These are phyloP conservation scores for Hycleus cichorii DNA, from an alignment of 1,140 invertebrate genomes.

Conservation along the genomic window DNA sequence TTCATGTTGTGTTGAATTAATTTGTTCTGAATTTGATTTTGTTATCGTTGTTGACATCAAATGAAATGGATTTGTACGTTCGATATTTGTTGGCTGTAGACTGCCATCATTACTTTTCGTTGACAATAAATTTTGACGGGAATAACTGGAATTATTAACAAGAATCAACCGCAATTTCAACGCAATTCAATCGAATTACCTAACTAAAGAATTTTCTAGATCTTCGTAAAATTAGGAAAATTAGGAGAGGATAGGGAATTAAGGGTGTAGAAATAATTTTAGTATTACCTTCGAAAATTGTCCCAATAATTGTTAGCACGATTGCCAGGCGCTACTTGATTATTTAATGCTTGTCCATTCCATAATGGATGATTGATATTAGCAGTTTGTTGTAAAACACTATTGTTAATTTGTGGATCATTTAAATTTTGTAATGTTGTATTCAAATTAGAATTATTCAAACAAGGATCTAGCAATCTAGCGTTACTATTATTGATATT, in stretches of 20 bases:
- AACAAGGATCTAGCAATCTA: slow-evolving; percentile 28
- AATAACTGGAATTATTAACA: slow-evolving; percentile 55
- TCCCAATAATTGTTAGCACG: slow-evolving; percentile 88
- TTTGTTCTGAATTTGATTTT: slow-evolving; percentile 35
- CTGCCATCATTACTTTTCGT: slow-evolving; percentile 56
- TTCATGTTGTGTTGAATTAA: slow-evolving; percentile 24
- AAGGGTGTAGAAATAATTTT: neutral
- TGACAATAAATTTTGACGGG: slow-evolving; percentile 77
- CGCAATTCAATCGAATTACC: too few species aligned
- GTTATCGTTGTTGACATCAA: slow-evolving; percentile 28
- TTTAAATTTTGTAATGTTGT: neutral
- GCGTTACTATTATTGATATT: slow-evolving; percentile 20
- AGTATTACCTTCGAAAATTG: slow-evolving; percentile 74
- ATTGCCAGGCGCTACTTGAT: slow-evolving; percentile 80
- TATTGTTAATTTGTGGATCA: slow-evolving; percentile 26
- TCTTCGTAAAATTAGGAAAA: too few species aligned
- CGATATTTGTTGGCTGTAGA: slow-evolving; percentile 21
- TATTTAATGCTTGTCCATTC: slow-evolving; percentile 59
- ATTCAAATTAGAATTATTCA: slow-evolving; percentile 26
- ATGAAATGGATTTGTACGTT: slow-evolving; percentile 29
- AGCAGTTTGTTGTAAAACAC: slow-evolving; percentile 24
- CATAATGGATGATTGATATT: slow-evolving; percentile 35
- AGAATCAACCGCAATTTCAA: too few species aligned
- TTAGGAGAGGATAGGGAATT: too few species aligned
- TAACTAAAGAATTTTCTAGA: too few species aligned